Conservation (phyloP, 1,140 invertebrate species). For the Ruditapes philippinarum region DNA sequence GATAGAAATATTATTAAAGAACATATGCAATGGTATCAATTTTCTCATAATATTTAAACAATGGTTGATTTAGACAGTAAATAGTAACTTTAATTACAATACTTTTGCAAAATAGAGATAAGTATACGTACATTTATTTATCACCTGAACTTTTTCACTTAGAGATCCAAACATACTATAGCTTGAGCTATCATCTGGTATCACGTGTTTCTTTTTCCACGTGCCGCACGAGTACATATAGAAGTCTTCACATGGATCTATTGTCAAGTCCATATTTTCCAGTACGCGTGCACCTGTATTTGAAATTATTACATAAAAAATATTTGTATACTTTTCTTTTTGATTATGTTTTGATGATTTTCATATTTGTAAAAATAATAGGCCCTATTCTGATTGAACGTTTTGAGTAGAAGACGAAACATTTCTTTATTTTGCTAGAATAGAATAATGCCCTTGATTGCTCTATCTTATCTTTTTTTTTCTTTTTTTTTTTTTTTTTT, state of each 20-base stretch:
- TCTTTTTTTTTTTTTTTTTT: too few species aligned
- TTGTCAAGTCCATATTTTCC: conserved; percentile 87
- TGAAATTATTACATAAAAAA: too few species aligned
- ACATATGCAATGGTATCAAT: too few species aligned
- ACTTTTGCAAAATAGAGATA: too few species aligned
- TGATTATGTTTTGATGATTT: not conserved
- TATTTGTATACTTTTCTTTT: not conserved
- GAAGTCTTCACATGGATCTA: conserved; percentile 97
- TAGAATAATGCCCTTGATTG: too few species aligned
- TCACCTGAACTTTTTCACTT: conserved; percentile 38
- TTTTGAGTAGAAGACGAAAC: not conserved
- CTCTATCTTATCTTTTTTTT: too few species aligned
- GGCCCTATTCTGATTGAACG: not conserved
- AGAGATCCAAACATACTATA: conserved; percentile 55
- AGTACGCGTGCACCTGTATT: conserved; percentile 92
- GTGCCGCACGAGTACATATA: conserved; percentile 95
- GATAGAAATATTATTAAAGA: too few species aligned
- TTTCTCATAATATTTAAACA: too few species aligned
- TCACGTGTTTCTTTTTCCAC: conserved; percentile 68
- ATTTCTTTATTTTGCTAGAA: not conserved
- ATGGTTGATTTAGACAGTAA: too few species aligned
- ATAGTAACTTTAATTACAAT: too few species aligned
- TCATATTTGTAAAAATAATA: not conserved
- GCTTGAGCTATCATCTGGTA: conserved; percentile 71
- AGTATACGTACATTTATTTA: conserved; percentile 51